Base-by-base conservation (phyloP, 2,888 invertebrate species). In the Busseola fusca region DNA sequence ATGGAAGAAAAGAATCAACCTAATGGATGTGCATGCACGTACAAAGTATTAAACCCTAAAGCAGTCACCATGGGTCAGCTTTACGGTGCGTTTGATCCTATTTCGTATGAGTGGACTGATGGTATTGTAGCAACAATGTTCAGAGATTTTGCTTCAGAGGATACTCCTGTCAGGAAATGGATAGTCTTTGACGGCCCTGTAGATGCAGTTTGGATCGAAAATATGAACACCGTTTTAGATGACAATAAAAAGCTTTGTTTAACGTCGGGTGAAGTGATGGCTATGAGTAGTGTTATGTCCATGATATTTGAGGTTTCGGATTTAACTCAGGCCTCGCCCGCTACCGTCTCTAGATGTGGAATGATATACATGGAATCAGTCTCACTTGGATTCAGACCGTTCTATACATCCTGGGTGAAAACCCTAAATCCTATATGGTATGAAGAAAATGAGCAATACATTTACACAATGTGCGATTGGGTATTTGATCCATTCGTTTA, bases 161-260 rank as follows among this genome's bases (percentile, higher is more conserved):
- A 97, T 45, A 97, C 97, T 0, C 96, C 97, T 0, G 97, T 98
- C 83, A 96, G 97, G 76, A 99, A 99, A 93, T 99, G 99, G 99
- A 97, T 99, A 58, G 97, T 99, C 67, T 99, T 99, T 91, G 98
- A 98, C 91, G 98, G 98, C 0, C 98, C 98, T 0, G 98, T 98
- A 4, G 98, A 98, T 91, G 98, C 98, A 4, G 97, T 98, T 7
- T 98, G 98, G 98, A 98, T 98, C 83, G 98, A 98, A 95, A 98
- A 98, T 91, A 97, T 98, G 97, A 98, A 98, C 89, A 98, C 98
- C 1, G 98, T 98, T 7, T 93, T 98, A 81, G 98, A 98, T 91
- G 98, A 98, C 86, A 98, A 98, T 90, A 98, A 98, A 92, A 98
- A 98, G 89, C 96, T 98, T 30, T 98, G 98, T 89, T 93, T 98